Percentiles rank a stretch among this genome's conserved stretches.
Evolutionary conservation across 2,113 vertebrate genomes (phyloP).

Genomic region (Phycodurus eques): DNA sequence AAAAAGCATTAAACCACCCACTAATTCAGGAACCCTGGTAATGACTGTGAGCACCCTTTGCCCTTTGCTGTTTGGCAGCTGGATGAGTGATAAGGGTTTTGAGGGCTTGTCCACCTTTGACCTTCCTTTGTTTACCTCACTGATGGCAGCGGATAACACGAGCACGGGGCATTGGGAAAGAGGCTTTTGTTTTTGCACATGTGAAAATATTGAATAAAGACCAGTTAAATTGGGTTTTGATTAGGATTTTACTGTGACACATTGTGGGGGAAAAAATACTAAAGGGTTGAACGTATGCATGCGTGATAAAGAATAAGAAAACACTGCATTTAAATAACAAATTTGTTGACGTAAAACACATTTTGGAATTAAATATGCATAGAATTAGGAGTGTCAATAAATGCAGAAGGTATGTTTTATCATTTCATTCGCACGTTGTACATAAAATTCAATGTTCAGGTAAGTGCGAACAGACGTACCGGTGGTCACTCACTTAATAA

Average conservation of each 20-base stretch:
- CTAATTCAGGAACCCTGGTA: conserved; percentile 20
- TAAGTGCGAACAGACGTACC: neutral
- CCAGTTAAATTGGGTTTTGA: conserved; percentile 28
- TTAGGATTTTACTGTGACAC: neutral
- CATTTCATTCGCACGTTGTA: neutral
- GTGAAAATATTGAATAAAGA: conserved; percentile 39
- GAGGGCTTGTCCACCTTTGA: conserved; percentile 55
- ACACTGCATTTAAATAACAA: neutral
- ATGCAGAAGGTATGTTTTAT: neutral
- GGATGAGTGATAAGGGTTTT: conserved; percentile 64
- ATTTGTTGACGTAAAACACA: neutral
- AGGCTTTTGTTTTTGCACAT: conserved; percentile 38
- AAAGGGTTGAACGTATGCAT: neutral
- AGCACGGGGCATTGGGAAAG: neutral
- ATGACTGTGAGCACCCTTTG: conserved; percentile 53
- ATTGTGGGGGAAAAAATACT: neutral
- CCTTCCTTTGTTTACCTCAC: conserved; percentile 50
- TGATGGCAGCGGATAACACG: conserved; percentile 25
- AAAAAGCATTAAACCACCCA: neutral
- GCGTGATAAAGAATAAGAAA: neutral
- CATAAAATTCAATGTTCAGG: neutral
- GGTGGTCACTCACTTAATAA: no score
- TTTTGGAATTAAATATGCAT: neutral
- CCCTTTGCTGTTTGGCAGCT: conserved; percentile 48
- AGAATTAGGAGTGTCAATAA: neutral